Percentiles rank a stretch among this genome's conserved stretches.
These are phyloP conservation scores for Gordius sp. DNA, from an alignment of 2,888 invertebrate genomes.

Conservation along the genomic window DNA sequence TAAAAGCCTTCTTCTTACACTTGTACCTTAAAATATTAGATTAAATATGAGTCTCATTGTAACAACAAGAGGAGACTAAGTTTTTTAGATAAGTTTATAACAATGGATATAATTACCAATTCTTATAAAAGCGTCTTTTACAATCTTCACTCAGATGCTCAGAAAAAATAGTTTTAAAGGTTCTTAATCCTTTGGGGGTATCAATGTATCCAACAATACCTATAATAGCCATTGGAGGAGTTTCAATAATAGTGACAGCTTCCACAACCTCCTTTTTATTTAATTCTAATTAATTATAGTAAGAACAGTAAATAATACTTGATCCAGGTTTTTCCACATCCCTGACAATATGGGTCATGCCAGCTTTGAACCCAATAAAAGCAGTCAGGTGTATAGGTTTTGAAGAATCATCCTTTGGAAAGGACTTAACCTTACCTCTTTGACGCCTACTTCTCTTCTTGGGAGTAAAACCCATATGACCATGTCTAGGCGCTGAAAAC, in stretches of 20 bases:
- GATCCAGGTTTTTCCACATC: conserved; percentile 95
- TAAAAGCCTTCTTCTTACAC: conserved; percentile 99
- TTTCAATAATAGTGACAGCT: conserved; percentile 85
- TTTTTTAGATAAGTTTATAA: conserved; percentile 9
- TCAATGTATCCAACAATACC: conserved; percentile 95
- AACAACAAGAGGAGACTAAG: neutral
- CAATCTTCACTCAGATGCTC: conserved; percentile 97
- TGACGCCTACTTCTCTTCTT: conserved; percentile 83
- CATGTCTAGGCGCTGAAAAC: conserved; percentile 97
- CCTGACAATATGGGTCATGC: conserved; percentile 95
- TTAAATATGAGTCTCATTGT: conserved; percentile 10
- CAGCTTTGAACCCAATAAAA: conserved; percentile 92
- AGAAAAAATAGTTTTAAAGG: conserved; percentile 83
- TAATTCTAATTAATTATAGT: conserved; percentile 42
- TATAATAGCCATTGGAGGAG: conserved; percentile 88
- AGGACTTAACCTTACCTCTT: conserved; percentile 96
- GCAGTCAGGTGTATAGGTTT: conserved; percentile 81
- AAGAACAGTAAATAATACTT: conserved; percentile 36
- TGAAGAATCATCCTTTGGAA: conserved; percentile 80
- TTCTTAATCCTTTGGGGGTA: conserved; percentile 80
- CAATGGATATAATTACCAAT: conserved; percentile 47
- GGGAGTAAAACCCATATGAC: conserved; percentile 97
- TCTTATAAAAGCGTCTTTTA: conserved; percentile 93
- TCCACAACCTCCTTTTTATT: conserved; percentile 99
- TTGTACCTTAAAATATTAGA: conserved; percentile 53